Evolutionary conservation across 2,113 vertebrate genomes (phyloP).

Genomic region (Choloepus hoffmanni): DNA sequence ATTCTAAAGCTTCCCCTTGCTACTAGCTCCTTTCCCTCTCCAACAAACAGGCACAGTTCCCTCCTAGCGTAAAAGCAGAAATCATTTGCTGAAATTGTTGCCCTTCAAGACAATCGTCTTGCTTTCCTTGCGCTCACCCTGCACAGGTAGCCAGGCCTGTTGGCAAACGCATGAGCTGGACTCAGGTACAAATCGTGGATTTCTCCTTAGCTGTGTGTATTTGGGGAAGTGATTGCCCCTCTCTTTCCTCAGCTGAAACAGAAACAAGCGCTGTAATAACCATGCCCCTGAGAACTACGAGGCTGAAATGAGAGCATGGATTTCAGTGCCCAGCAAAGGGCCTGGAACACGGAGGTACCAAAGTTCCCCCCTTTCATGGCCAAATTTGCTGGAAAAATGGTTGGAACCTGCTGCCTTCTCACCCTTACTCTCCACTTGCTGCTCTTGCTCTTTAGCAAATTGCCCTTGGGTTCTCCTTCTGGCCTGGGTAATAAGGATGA

Average conservation of each 20-base stretch:
- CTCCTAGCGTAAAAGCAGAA: not conserved
- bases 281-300: rapidly evolving
- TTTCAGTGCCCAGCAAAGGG: not conserved
- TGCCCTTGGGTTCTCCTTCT: not conserved
- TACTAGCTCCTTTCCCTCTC: not conserved
- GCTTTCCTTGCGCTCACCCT: not conserved
- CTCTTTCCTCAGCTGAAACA: not conserved
- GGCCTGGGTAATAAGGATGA: not conserved
- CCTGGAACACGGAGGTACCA: rapidly evolving
- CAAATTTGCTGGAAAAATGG: not conserved
- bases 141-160: rapidly evolving
- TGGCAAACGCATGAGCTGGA: not conserved
- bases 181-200: rapidly evolving
- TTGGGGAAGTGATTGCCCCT: no score
- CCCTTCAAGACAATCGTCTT: not conserved
- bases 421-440: not conserved
- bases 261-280: not conserved
- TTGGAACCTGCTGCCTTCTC: rapidly evolving
- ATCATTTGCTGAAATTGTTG: not conserved
- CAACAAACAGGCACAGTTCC: rapidly evolving
- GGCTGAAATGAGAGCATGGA: rapidly evolving
- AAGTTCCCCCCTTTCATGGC: rapidly evolving
- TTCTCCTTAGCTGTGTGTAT: not conserved
- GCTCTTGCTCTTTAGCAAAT: not conserved
- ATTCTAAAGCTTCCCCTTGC: not conserved